A percentile compares a stretch with the other conserved stretches of the same genome.
These are phyloP conservation scores for Holotrichia oblita DNA, from an alignment of 1,140 invertebrate genomes.

Conservation along the genomic window DNA sequence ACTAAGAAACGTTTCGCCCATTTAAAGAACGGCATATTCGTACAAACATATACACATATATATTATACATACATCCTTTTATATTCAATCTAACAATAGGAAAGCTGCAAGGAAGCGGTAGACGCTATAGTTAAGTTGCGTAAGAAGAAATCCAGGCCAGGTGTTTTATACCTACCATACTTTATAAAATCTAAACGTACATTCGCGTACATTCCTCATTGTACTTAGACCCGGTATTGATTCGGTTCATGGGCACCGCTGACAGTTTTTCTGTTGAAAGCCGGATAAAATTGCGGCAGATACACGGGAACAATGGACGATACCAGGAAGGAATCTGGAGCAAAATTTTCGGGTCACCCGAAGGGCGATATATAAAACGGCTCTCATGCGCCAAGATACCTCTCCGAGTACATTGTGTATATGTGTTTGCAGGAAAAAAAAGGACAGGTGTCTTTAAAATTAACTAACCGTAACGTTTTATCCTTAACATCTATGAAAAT, in stretches of 20 bases:
- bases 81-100: conserved; percentile 7
- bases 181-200: conserved; percentile 19
- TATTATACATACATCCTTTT: conserved; percentile 24
- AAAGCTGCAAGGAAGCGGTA: conserved; percentile 17
- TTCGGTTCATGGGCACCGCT: conserved; percentile 22
- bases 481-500: too few species aligned
- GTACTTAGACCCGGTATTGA: conserved; percentile 17
- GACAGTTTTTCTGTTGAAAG: conserved; percentile 33
- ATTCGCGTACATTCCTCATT: conserved; percentile 20
- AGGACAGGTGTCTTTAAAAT: conserved; percentile 21
- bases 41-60: background rate
- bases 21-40: background rate
- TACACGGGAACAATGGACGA: background rate
- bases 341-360: conserved; percentile 11
- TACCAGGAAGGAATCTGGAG: conserved; percentile 30
- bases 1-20: background rate
- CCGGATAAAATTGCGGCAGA: conserved; percentile 31
- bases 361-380: background rate
- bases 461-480: conserved; percentile 14
- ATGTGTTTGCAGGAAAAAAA: background rate
- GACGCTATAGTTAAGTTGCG: conserved; percentile 3
- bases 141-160: conserved; percentile 31
- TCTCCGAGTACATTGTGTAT: background rate
- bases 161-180: conserved; percentile 30
- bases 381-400: background rate